Evolutionary conservation across 1,140 invertebrate species (phyloP), one percentile per base, ranked within the genome.

Genomic region (Panagrolaimus sp.): DNA sequence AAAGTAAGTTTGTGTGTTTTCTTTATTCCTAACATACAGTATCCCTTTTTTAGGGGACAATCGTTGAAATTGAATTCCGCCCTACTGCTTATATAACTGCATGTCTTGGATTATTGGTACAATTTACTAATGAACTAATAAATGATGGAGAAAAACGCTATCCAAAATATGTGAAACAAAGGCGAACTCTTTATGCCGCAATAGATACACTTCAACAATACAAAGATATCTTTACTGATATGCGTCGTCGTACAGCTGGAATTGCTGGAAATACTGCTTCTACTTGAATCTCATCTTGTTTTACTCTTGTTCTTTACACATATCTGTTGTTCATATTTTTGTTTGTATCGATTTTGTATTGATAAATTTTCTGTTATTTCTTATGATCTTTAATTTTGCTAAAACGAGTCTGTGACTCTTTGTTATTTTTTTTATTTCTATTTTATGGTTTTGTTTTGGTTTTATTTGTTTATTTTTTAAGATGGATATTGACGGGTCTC

Each of bases 401-500:
- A 38, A 4, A 7, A 38, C 31, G 31, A 38, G 31, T 38, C 31
- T 2, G 2, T 2, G 31, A 38, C 31, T 38, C 31, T 38, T 38
- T 38, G 7, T 38, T 38, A 38, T 38, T 38, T 38, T 38, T 38
- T 38, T 38, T 38, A 2, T 7, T 38, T 38, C 7, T 38, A 38
- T 38, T 38, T 38, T 7, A n/a, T n/a, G n/a, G n/a, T n/a, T n/a
- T n/a, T n/a, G n/a, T 7, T 38, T 38, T 38, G 31, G 7, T 7
- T 38, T 38, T 38, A 38, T 2, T 7, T 4, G 31, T 38, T 4
- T 38, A 38, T 7, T 8, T 7, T 64, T 64, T 11, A 9, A 42
- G 27, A 69, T 69, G 67, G 67, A 69, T 38, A 27, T 73, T 57
- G 72, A 73, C 44, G 65, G 69, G 20, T 75, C 72, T 7, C 76